Evolutionary conservation across 2,888 invertebrate species (phyloP).

Genomic region (Patella pellucida): DNA sequence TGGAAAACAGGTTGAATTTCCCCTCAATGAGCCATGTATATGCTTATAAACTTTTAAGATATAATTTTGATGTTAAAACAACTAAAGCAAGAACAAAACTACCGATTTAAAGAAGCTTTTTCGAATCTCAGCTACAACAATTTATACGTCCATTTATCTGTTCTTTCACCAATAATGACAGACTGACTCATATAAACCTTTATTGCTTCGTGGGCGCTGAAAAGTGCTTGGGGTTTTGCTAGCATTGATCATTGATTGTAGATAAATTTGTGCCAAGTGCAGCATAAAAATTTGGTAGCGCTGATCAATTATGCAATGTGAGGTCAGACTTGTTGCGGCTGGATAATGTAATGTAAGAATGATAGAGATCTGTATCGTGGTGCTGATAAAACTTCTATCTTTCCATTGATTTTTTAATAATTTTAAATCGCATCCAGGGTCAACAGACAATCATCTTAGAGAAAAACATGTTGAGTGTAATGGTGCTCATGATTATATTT

Average conservation of each 20-base stretch:
- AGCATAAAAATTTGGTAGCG: conserved; percentile 23
- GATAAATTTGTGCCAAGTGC: conserved; percentile 14
- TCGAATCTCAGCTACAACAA: conserved; percentile 5
- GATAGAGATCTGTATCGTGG: conserved; percentile 6
- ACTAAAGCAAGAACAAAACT: too few relatives aligned
- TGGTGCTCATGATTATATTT: conserved; percentile 10
- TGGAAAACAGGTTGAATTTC: too few relatives aligned
- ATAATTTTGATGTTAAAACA: too few relatives aligned
- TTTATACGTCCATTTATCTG: neutral
- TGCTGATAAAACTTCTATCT: conserved; percentile 6
- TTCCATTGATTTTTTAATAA: conserved; percentile 11
- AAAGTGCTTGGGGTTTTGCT: neutral
- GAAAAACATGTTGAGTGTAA: conserved; percentile 11
- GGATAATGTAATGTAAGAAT: conserved; percentile 15
- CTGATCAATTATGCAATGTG: conserved; percentile 30
- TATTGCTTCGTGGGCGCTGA: conserved; percentile 6
- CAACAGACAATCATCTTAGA: conserved; percentile 3
- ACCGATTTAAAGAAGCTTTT: too few relatives aligned
- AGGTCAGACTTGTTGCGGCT: conserved; percentile 18
- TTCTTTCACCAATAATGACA: neutral
- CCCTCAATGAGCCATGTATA: too few relatives aligned
- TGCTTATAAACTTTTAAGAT: too few relatives aligned
- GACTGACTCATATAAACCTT: conserved; percentile 11
- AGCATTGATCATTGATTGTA: conserved; percentile 11
- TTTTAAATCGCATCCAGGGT: conserved; percentile 8